Percentiles rank a stretch among this genome's conserved stretches.
phyloP scores from a whole-genome alignment of 2,797 vertebrate species.

The Pampus argenteus region DNA sequence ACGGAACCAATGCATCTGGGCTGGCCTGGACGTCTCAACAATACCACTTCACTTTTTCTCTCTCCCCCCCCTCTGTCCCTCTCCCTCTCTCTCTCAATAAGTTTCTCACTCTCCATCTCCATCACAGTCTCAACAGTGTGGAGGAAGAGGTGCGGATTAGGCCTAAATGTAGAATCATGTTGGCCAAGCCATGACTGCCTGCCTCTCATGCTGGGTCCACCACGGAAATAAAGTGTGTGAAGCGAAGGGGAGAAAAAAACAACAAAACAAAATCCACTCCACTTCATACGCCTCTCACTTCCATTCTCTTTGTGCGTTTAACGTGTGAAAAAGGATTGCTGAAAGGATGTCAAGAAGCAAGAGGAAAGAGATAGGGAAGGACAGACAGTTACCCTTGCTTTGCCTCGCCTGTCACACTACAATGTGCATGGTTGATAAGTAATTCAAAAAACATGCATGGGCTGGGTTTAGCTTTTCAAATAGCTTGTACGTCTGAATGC shows the following conservation, averaged over 20 bases:
- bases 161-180: slow-evolving; percentile 82
- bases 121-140: slow-evolving; percentile 67
- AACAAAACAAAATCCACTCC: slow-evolving; percentile 64
- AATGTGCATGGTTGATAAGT: slow-evolving; percentile 78
- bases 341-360: slow-evolving; percentile 66
- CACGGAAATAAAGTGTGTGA: slow-evolving; percentile 75
- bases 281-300: slow-evolving; percentile 75
- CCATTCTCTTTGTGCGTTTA: slow-evolving; percentile 77
- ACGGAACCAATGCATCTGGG: slow-evolving; percentile 83
- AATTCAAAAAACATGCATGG: slow-evolving; percentile 78
- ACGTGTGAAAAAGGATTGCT: slow-evolving; percentile 81
- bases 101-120: slow-evolving; percentile 68
- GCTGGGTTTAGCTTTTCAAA: slow-evolving; percentile 65
- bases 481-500: slow-evolving; percentile 67
- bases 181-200: slow-evolving; percentile 67
- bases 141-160: slow-evolving; percentile 75
- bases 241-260: slow-evolving; percentile 5
- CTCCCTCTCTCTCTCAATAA: slow-evolving; percentile 55
- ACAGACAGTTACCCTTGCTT: slow-evolving; percentile 68
- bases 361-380: slow-evolving; percentile 47
- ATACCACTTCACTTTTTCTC: slow-evolving; percentile 65
- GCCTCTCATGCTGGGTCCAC: slow-evolving; percentile 66
- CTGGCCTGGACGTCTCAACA: slow-evolving; percentile 77
- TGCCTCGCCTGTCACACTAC: slow-evolving; percentile 74
- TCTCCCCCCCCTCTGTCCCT: slow-evolving; percentile 32